These are phyloP conservation scores for Idaea aversata DNA, from an alignment of 2,888 invertebrate genomes.

Conservation along the genomic window DNA sequence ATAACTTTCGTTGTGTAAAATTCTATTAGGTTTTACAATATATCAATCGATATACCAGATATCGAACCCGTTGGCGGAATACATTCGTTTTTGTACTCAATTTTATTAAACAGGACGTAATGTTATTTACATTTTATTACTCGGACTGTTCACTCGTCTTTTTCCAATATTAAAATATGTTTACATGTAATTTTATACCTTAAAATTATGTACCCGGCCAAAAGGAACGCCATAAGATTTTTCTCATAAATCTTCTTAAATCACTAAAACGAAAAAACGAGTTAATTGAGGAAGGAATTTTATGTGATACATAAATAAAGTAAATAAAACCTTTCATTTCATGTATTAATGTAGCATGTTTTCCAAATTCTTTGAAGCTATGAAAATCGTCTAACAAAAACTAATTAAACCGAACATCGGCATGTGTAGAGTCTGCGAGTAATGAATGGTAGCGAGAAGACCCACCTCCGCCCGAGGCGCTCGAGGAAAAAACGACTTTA, in stretches of 20 bases:
- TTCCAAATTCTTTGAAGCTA: constrained; percentile 45
- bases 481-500: constrained; percentile 56
- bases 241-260: not conserved
- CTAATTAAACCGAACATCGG: constrained; percentile 72
- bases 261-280: not conserved
- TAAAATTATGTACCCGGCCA: not conserved
- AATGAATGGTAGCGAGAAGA: constrained; percentile 59
- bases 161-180: too few relatives aligned
- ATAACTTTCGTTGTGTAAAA: too few relatives aligned
- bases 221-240: not conserved
- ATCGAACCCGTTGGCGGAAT: too few relatives aligned
- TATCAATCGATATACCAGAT: too few relatives aligned
- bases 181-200: too few relatives aligned
- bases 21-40: too few relatives aligned
- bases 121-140: too few relatives aligned
- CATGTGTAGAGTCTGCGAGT: constrained; percentile 58
- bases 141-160: too few relatives aligned
- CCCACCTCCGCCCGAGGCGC: constrained; percentile 32
- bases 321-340: constrained; percentile 25
- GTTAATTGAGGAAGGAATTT: not conserved
- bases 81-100: too few relatives aligned
- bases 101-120: too few relatives aligned
- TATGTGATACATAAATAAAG: constrained; percentile 10
- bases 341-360: constrained; percentile 27
- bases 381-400: constrained; percentile 59